A percentile compares a stretch with the other conserved stretches of the same genome.
Conservation (phyloP, 2,113 vertebrate species). For the Melospiza georgiana region DNA sequence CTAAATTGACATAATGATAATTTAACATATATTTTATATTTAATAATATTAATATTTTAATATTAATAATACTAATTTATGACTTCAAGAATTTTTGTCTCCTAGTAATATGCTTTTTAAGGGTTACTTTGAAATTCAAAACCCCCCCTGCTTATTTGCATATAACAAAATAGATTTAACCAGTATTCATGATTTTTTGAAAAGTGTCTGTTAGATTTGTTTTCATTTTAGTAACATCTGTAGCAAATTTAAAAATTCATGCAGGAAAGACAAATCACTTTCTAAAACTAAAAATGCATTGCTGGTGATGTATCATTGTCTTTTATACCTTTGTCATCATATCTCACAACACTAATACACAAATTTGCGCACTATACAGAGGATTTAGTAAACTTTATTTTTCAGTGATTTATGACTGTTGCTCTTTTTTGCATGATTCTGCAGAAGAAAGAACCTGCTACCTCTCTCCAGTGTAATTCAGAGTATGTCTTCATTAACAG, state of each 20-base stretch:
- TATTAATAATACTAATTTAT: neutral
- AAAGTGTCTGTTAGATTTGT: neutral
- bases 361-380: neutral
- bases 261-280: conserved; percentile 24
- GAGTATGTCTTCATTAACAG: neutral
- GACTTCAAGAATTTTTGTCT: neutral
- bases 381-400: conserved; percentile 4
- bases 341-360: neutral
- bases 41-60: neutral
- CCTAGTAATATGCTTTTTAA: neutral
- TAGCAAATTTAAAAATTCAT: conserved; percentile 9
- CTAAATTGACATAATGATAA: neutral
- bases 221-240: conserved; percentile 18
- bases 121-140: neutral
- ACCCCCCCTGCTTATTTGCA: fast-evolving
- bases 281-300: neutral
- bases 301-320: neutral
- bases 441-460: neutral
- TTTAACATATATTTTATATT: neutral
- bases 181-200: neutral
- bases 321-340: neutral
- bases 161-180: neutral
- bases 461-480: neutral
- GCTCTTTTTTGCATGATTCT: neutral
- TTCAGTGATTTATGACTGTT: conserved; percentile 5